Evolutionary conservation across 2,797 vertebrate species (phyloP).

Genomic region (Tragopan temminckii): DNA sequence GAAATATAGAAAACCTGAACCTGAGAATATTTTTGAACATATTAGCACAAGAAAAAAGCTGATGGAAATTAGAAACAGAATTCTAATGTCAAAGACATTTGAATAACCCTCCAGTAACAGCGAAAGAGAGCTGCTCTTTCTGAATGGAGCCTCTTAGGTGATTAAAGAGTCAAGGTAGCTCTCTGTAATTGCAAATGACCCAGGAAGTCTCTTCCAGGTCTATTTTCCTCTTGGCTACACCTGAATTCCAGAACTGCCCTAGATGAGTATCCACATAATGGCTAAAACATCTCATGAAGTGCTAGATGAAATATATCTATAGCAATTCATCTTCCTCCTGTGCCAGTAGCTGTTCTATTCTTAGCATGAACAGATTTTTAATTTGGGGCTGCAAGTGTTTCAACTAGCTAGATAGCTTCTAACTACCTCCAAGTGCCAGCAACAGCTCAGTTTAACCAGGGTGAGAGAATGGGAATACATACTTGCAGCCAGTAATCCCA

Average conservation of each 20-base stretch:
- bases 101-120: background rate
- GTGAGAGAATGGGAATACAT: background rate
- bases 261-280: background rate
- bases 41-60: background rate
- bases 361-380: conserved; percentile 61
- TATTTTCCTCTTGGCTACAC: background rate
- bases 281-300: conserved; percentile 30
- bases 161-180: background rate
- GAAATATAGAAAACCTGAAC: background rate
- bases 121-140: background rate
- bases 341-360: conserved; percentile 39
- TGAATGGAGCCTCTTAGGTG: background rate
- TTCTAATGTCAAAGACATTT: background rate
- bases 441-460: conserved; percentile 45
- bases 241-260: background rate
- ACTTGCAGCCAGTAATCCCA: conserved; percentile 33
- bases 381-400: conserved; percentile 41
- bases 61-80: background rate
- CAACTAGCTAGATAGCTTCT: conserved; percentile 51
- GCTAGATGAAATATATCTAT: conserved; percentile 1
- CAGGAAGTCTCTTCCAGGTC: background rate
- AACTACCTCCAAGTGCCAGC: conserved; percentile 55
- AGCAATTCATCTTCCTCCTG: conserved; percentile 2
- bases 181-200: background rate
- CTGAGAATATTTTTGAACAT: background rate